Conservation (phyloP, 37 sponge, comb jelly and placozoan species). For the Crambe crambe region DNA sequence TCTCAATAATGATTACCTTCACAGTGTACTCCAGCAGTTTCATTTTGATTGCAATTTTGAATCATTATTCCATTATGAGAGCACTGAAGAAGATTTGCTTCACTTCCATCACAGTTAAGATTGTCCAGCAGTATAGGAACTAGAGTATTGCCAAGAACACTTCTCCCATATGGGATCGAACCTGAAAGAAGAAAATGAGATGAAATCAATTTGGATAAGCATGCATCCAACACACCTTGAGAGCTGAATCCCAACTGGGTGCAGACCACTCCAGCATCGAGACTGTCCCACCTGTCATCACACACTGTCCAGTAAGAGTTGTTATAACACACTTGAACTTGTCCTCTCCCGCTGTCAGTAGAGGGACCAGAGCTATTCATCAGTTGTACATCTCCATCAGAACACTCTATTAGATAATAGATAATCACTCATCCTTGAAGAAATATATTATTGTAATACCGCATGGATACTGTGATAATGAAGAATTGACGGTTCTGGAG, state of each 20-base stretch:
- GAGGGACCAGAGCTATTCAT: constrained; percentile 17
- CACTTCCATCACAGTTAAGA: not conserved
- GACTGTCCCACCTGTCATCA: constrained; percentile 42
- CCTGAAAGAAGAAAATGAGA: not conserved
- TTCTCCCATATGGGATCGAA: not conserved
- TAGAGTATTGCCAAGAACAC: not conserved
- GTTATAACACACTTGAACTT: constrained; percentile 35
- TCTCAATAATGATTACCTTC: not conserved
- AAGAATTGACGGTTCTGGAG: not conserved
- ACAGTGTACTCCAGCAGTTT: not conserved
- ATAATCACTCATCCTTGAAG: not conserved
- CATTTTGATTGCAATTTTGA: not conserved
- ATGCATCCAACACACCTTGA: not conserved
- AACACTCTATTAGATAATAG: not conserved
- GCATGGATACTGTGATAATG: not conserved
- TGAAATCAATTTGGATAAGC: not conserved
- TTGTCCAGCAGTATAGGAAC: not conserved
- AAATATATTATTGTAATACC: not conserved
- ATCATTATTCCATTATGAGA: not conserved
- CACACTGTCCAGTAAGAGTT: constrained; percentile 31
- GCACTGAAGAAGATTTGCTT: not conserved
- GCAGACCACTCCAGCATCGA: constrained; percentile 43
- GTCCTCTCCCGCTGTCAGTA: constrained; percentile 10
- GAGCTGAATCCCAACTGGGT: not conserved
- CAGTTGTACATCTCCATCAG: constrained; percentile 27